Base-by-base conservation (phyloP, 2,888 invertebrate genomes). In the Drosophila barbarae region DNA sequence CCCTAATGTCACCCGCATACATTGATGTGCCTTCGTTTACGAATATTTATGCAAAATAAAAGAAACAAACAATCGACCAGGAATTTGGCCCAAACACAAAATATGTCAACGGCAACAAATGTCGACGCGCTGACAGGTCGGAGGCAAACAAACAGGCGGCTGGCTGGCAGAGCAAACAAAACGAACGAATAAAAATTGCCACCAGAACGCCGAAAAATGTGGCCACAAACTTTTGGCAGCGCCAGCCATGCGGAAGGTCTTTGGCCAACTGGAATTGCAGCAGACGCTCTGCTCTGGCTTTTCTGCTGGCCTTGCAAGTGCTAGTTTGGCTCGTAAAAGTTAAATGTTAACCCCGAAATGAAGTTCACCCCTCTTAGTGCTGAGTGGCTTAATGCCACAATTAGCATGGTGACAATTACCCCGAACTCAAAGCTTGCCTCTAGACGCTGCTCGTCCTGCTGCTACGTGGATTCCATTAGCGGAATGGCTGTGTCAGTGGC, bases 31-130 rank as follows among this genome's bases (percentile, higher is more conserved):
- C 66, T 32, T 54, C 49, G 32, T 55, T 44, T 47, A 35, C 42
- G 52, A 57, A 51, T 57, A 42, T 42, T 63, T 63, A 69, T 69
- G 69, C 55, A 69, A 70, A 55, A 52, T 52, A 67, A 67, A 66
- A 68, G 51, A 65, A 66, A 68, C 49, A 55, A 61, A 60, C 38
- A 60, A 65, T 65, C 70, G 54, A 55, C 54, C 21, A 65, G 71
- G 69, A 83, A 80, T 80, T 67, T 57, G 61, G 49, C 35, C 53
- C 36, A 52, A 30, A 67, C 60, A 63, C 44, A 42, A 73, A 65
- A 82, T 67, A 66, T 76, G 73, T 82, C 77, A 79, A 76, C 65
- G 66, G 67, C 79, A 72, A 78, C 76, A 80, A 80, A 84, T 84
- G 74, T 73, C 42, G 49, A 26, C 41, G 52, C 63, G 51, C 60